A percentile compares a stretch with the other conserved stretches of the same genome.
These are phyloP conservation scores for Vulpes ferrilata DNA, from an alignment of 2,113 vertebrate species.

Conservation along the genomic window DNA sequence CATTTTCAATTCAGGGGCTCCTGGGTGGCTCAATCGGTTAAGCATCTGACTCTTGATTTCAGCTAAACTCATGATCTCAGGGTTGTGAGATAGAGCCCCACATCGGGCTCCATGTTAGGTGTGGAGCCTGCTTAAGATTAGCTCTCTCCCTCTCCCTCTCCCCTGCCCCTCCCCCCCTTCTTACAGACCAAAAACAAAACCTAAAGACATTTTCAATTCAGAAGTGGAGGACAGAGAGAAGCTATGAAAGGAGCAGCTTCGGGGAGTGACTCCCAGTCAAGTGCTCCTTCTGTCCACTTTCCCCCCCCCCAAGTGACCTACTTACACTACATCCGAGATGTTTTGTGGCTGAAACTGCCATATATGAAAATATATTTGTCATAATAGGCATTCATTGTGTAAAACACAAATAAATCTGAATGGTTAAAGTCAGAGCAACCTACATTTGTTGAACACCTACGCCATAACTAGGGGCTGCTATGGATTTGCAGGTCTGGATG, in stretches of 20 bases:
- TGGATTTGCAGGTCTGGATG: background rate
- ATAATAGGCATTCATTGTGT: background rate
- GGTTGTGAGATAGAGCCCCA: background rate
- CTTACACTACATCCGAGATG: background rate
- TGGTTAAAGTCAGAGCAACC: conserved; percentile 7
- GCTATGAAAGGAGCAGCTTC: background rate
- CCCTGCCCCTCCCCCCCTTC: background rate
- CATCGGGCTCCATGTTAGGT: too few species aligned
- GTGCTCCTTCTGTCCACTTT: background rate
- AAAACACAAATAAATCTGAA: conserved; percentile 7
- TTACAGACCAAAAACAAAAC: background rate
- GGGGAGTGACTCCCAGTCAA: background rate
- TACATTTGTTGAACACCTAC: background rate
- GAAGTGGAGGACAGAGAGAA: background rate
- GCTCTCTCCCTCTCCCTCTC: background rate
- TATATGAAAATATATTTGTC: background rate
- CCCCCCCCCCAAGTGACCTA: background rate
- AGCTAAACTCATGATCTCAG: background rate
- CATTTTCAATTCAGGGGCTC: background rate
- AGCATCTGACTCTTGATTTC: background rate
- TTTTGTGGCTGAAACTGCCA: background rate
- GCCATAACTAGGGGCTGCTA: background rate
- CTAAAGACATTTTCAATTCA: background rate
- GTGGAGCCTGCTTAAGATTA: background rate
- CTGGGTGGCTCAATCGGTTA: background rate